These are phyloP conservation scores for Stomatorhinus walkeri DNA, from an alignment of 2,797 vertebrate genomes.

Conservation along the genomic window DNA sequence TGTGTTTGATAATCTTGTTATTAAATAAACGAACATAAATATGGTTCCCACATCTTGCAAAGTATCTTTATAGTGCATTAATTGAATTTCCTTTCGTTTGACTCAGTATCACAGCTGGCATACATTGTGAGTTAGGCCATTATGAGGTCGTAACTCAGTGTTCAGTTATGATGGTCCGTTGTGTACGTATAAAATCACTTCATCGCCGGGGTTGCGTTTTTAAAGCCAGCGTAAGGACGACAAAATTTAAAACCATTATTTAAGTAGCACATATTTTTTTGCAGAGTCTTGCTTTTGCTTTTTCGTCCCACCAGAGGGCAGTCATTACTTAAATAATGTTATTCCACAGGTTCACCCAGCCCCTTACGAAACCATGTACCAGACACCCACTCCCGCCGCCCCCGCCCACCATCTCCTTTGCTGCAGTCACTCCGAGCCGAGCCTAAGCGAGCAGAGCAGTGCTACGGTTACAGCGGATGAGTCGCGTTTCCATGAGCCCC, in stretches of 20 bases:
- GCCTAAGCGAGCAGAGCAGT: constrained; percentile 2
- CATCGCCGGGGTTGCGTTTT: background rate
- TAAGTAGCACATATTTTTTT: background rate
- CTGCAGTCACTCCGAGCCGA: constrained; percentile 23
- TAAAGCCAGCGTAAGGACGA: background rate
- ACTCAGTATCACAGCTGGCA: background rate
- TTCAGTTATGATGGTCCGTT: background rate
- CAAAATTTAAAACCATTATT: background rate
- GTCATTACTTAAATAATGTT: background rate
- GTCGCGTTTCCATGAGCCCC: constrained; percentile 22
- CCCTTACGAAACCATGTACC: constrained; percentile 10
- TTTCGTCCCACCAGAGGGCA: constrained; percentile 39
- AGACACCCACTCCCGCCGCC: background rate
- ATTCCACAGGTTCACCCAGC: background rate
- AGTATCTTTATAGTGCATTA: background rate
- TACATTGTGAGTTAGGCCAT: background rate
- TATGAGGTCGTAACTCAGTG: background rate
- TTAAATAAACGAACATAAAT: background rate
- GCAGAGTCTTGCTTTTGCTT: background rate
- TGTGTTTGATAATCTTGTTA: background rate
- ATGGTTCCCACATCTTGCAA: background rate
- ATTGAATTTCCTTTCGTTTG: background rate
- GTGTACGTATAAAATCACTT: background rate
- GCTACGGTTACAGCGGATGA: constrained; percentile 17
- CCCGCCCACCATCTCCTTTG: constrained; percentile 18